A percentile compares a stretch with the other conserved stretches of the same genome.
Evolutionary conservation across 1,140 invertebrate species (phyloP).

Genomic region (Myzus persicae): DNA sequence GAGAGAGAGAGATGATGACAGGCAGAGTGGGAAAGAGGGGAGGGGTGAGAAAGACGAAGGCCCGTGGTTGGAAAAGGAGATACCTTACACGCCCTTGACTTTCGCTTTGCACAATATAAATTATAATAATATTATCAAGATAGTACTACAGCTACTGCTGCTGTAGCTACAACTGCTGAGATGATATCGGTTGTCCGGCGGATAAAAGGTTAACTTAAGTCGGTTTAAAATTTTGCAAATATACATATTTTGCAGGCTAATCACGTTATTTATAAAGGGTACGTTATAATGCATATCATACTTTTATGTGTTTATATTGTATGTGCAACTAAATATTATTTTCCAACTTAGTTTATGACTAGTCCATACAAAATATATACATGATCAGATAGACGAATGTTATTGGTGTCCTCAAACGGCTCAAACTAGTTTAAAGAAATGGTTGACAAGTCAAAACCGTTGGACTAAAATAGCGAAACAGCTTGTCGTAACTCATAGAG

Average conservation of each 20-base stretch:
- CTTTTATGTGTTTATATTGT: too few relatives aligned
- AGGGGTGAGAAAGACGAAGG: neutral
- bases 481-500: neutral
- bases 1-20: neutral
- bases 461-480: neutral
- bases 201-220: neutral
- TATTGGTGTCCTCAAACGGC: neutral
- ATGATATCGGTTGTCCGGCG: neutral
- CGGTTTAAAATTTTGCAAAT: neutral
- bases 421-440: too few relatives aligned
- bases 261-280: neutral
- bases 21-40: neutral
- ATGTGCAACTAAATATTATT: neutral
- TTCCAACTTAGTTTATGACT: too few relatives aligned
- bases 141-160: neutral
- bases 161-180: neutral
- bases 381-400: neutral
- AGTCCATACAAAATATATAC: neutral
- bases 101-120: neutral
- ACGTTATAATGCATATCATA: neutral
- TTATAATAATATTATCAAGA: slow-evolving; percentile 12
- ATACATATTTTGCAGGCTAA: neutral
- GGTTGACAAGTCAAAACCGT: neutral
- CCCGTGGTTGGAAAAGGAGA: neutral
- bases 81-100: neutral